Evolutionary conservation across 2,113 vertebrate genomes (phyloP), one percentile per base, ranked within the genome.

Genomic region (Platanista minor): DNA sequence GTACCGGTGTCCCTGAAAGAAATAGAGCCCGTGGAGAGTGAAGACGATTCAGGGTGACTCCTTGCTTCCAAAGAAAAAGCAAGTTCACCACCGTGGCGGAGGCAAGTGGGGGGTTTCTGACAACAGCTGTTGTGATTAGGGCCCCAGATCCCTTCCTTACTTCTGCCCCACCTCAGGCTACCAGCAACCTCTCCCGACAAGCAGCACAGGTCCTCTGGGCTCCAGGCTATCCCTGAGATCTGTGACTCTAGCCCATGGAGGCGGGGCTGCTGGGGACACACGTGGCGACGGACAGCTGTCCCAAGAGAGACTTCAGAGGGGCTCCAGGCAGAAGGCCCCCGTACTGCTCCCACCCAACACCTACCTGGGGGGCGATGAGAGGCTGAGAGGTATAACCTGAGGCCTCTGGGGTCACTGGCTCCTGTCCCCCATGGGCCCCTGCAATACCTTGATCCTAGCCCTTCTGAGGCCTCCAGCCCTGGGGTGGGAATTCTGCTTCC

Each of bases 11-110:
- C 75, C 78, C 18, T 17, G 49, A 59, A 29, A 61, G 36, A 54
- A 12, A 13, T 0, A 2, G 74, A 69, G 41, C 25, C 31, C 4
- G 1, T 12, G 8, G 54, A 46, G 27, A 67, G 29, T 1, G 69
- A 10, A 17, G 80, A 33, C 23, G 21, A 41, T 31, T 43, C 80
- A 20, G 84, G 27, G 8, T n/a, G 27, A 89, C 31, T 43, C 43
- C 49, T 78, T 3, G 31, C 57, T 62, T 46, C 67, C 20, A 43
- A 52, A 83, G 80, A 13, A 61, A 71, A 52, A 52, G 54, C 10
- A 33, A 17, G 13, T 72, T 17, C 31, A 3, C 6, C 1, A 2
- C 33, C 39, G 39, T 33, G 5, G 20, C 0, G 57, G 46, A 5
- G 36, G 52, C 59, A 41, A 12, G 13, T 15, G 6, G 49, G 39